A percentile compares a stretch with the other conserved stretches of the same genome.
Evolutionary conservation across 2,888 invertebrate species (phyloP).

Genomic region (Apeira syringaria): DNA sequence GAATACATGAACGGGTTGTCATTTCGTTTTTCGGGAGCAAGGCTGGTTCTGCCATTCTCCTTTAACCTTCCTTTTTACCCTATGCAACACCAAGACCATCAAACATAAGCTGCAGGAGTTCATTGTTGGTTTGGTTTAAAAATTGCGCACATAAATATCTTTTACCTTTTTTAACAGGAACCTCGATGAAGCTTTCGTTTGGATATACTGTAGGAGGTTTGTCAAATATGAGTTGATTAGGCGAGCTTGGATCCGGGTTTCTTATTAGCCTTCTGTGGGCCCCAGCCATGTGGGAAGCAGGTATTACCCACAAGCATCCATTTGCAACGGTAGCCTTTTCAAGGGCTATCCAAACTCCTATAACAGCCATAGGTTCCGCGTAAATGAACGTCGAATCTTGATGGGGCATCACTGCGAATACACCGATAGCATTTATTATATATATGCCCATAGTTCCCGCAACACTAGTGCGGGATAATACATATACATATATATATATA

Average conservation of each 20-base stretch:
- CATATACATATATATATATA: too few species aligned
- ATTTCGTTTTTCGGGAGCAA: too few species aligned
- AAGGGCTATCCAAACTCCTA: conserved; percentile 98
- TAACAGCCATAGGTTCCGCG: conserved; percentile 90
- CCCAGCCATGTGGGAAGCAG: conserved; percentile 95
- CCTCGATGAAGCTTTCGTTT: conserved; percentile 88
- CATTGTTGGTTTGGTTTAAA: too few species aligned
- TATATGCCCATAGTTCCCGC: too few species aligned
- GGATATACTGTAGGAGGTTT: conserved; percentile 88
- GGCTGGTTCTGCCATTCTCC: too few species aligned
- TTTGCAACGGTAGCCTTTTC: conserved; percentile 97
- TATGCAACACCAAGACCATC: too few species aligned
- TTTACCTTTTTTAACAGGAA: conserved; percentile 93
- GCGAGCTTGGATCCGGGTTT: conserved; percentile 86
- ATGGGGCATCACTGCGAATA: conserved; percentile 87
- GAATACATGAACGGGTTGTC: too few species aligned
- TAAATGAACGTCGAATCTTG: conserved; percentile 95
- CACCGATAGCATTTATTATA: not conserved
- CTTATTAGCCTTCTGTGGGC: conserved; percentile 88
- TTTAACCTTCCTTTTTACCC: too few species aligned
- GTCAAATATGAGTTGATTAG: conserved; percentile 87
- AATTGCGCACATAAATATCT: too few species aligned
- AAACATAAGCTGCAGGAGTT: not conserved
- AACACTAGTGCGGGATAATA: too few species aligned
- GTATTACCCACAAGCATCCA: conserved; percentile 96